These are phyloP conservation scores for Oxygymnocypris stewartii DNA, from an alignment of 2,113 vertebrate genomes.

Conservation along the genomic window DNA sequence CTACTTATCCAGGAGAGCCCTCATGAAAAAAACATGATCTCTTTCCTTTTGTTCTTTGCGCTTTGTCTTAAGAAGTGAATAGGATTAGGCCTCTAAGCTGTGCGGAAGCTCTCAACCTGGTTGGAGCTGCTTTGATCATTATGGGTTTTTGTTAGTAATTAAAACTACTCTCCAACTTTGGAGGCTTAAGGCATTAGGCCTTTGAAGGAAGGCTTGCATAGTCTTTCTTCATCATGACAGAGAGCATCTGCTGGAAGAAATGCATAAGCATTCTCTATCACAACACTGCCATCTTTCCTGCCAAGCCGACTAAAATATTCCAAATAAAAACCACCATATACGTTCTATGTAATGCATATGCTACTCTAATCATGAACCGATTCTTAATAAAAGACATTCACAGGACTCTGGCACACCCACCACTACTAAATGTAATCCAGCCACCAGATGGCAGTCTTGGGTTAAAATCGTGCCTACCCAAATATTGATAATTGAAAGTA, in stretches of 20 bases:
- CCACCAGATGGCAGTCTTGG: slow-evolving; percentile 70
- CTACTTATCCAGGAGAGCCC: slow-evolving; percentile 50
- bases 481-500: slow-evolving; percentile 1
- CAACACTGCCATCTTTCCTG: slow-evolving; percentile 10
- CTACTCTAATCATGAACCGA: not conserved
- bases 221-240: slow-evolving; percentile 5
- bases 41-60: slow-evolving; percentile 61
- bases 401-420: not conserved
- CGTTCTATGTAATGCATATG: not conserved
- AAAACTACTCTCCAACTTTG: slow-evolving; percentile 31
- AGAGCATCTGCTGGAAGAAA: slow-evolving; percentile 7
- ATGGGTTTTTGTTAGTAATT: slow-evolving; percentile 53
- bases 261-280: not conserved
- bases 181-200: slow-evolving; percentile 16
- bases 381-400: not conserved
- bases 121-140: slow-evolving; percentile 63
- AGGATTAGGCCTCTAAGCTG: slow-evolving; percentile 62
- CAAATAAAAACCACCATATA: not conserved
- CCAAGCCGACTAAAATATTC: not conserved
- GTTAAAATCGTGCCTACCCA: not conserved
- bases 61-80: slow-evolving; percentile 45
- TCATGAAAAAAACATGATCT: slow-evolving; percentile 63
- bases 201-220: slow-evolving; percentile 23
- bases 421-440: not conserved
- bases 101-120: slow-evolving; percentile 50